Evolutionary conservation across 2,888 invertebrate genomes (phyloP).

Genomic region (Epinotia nisella): DNA sequence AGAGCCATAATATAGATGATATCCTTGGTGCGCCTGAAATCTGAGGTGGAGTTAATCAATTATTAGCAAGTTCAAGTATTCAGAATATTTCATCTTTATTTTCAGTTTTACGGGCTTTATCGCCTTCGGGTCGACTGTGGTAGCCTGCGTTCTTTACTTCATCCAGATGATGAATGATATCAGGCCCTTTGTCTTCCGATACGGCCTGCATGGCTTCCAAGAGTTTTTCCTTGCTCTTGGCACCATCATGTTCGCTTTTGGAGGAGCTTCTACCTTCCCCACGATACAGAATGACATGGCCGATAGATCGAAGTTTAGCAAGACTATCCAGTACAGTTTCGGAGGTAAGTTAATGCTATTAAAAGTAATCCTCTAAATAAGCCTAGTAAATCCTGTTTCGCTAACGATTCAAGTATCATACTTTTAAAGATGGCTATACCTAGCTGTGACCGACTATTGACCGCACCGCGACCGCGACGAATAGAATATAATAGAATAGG

Average conservation of each 20-base stretch:
- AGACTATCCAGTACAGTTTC: slow-evolving; percentile 86
- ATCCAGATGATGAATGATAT: slow-evolving; percentile 85
- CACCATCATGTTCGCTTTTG: slow-evolving; percentile 88
- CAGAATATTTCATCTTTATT: slow-evolving; percentile 24
- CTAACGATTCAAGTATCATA: background rate
- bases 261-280: slow-evolving; percentile 90
- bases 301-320: slow-evolving; percentile 87
- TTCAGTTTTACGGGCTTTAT: slow-evolving; percentile 86
- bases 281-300: slow-evolving; percentile 92
- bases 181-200: slow-evolving; percentile 74
- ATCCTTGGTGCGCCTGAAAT: too few species aligned
- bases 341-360: slow-evolving; percentile 73
- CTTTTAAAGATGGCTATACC: background rate
- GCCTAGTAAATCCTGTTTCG: slow-evolving; percentile 1
- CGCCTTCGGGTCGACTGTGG: slow-evolving; percentile 85
- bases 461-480: too few species aligned
- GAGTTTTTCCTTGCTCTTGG: slow-evolving; percentile 89
- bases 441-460: too few species aligned
- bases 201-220: slow-evolving; percentile 81
- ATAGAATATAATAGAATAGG: too few species aligned
- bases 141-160: slow-evolving; percentile 87
- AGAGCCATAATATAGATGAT: too few species aligned
- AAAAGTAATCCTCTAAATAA: slow-evolving; percentile 34
- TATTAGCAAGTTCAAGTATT: too few species aligned
- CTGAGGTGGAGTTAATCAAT: too few species aligned